Evolutionary conservation across 2,888 invertebrate genomes (phyloP), one percentile per base, ranked within the genome.

Genomic region (Gastracanthus pulcherrimus): DNA sequence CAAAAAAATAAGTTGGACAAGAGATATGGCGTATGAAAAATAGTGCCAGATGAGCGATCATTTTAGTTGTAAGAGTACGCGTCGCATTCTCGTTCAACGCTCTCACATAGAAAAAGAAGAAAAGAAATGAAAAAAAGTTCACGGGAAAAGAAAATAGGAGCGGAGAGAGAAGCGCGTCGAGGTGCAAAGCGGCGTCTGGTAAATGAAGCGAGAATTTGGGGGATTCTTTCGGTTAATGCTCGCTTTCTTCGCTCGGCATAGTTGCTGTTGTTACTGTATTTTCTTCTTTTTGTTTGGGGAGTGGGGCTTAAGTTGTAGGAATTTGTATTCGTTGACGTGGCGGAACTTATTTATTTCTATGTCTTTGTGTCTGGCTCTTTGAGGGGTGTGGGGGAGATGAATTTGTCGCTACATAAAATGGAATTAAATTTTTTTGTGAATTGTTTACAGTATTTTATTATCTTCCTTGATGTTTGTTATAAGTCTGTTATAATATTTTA

Each of bases 121-220:
- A 58, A 38, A 58, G 45, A 16, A 34, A 48, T 23, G 45, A 13
- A 66, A 76, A 48, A 41, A 34, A 62, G 58, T 31, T 11, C 9
- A 62, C 16, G 38, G 41, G 29, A 31, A 6, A 34, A 29, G 60
- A 26, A 26, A 60, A 66, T 7, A 45, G 34, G 19, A n/a, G 26
- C 69, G 6, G 38, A 41, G 64, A 62, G 36, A 13, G 34, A 58
- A 34, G 71, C 51, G 19, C 23, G 38, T 19, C 34, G 31, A 48
- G 48, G 23, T 34, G 58, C 31, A 26, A 69, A 34, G 26, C 31
- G 41, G 62, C 6, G 16, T 7, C 16, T 55, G 29, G 51, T 38
- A 76, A 76, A 76, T 79, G 79, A 74, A 66, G 79, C 58, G 67
- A 58, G 38, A 31, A 60, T 58, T 72, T 58, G 34, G 38, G 60